A percentile compares a stretch with the other conserved stretches of the same genome.
phyloP scores from a whole-genome alignment of 2,888 invertebrate genomes.

The Alentia gelatinosa region DNA sequence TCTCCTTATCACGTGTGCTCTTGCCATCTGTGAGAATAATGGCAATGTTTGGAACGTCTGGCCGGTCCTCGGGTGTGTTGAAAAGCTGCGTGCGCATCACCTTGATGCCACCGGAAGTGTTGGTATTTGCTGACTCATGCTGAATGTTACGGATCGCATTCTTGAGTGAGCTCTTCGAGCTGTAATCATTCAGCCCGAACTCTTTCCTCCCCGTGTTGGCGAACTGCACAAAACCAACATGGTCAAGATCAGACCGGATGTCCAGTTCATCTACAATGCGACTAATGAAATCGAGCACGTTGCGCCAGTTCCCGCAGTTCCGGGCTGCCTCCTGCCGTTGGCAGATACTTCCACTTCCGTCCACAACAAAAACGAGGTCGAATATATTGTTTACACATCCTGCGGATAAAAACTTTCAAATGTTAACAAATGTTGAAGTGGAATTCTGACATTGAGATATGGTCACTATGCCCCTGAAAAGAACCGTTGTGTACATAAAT shows the following conservation, averaged over 20 bases:
- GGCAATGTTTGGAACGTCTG: background rate
- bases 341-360: slow-evolving; percentile 30
- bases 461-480: too few relatives aligned
- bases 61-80: background rate
- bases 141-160: background rate
- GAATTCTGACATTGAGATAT: too few relatives aligned
- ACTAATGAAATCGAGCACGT: background rate
- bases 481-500: too few relatives aligned
- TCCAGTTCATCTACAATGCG: background rate
- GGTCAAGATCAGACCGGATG: background rate
- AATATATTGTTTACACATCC: background rate
- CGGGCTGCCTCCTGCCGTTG: background rate
- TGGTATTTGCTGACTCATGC: background rate
- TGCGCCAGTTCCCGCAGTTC: background rate
- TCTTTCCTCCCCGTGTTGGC: background rate
- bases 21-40: background rate
- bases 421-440: too few relatives aligned
- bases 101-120: slow-evolving; percentile 14
- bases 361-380: slow-evolving; percentile 15
- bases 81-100: slow-evolving; percentile 7
- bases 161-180: background rate
- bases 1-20: background rate
- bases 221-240: slow-evolving; percentile 26
- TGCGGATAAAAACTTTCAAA: too few relatives aligned
- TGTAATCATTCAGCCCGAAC: background rate